These are phyloP conservation scores for Orchesellides sinensis DNA, from an alignment of 2,888 invertebrate species.

Conservation along the genomic window DNA sequence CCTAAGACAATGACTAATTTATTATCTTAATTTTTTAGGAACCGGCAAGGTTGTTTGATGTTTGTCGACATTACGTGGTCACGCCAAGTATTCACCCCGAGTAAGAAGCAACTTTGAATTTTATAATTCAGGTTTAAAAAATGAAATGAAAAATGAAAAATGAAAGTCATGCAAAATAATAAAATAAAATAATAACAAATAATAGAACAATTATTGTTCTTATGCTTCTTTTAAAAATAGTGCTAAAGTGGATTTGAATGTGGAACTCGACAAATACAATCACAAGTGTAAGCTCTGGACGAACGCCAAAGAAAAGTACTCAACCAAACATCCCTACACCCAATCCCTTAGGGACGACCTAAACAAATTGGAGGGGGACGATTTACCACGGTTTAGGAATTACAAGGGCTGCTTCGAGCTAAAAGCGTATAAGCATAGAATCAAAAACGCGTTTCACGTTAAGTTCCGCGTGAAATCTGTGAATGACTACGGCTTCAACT, in stretches of 20 bases:
- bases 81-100: not conserved
- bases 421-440: not conserved
- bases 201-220: no score
- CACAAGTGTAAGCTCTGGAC: not conserved
- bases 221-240: no score
- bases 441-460: not conserved
- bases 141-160: no score
- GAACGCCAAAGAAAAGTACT: not conserved
- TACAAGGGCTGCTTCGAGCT: conserved; percentile 1
- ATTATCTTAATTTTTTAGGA: not conserved
- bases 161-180: no score
- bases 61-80: conserved; percentile 3
- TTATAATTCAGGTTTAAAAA: no score
- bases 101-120: no score
- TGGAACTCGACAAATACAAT: not conserved
- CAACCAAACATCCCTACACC: not conserved
- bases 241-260: no score
- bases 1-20: no score
- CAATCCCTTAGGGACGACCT: not conserved
- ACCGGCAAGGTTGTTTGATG: not conserved
- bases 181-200: no score
- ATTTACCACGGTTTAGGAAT: no score
- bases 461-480: no score
- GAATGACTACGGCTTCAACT: no score
- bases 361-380: not conserved